These are phyloP conservation scores for Alces alces DNA, from an alignment of 2,113 vertebrate genomes.

Conservation along the genomic window DNA sequence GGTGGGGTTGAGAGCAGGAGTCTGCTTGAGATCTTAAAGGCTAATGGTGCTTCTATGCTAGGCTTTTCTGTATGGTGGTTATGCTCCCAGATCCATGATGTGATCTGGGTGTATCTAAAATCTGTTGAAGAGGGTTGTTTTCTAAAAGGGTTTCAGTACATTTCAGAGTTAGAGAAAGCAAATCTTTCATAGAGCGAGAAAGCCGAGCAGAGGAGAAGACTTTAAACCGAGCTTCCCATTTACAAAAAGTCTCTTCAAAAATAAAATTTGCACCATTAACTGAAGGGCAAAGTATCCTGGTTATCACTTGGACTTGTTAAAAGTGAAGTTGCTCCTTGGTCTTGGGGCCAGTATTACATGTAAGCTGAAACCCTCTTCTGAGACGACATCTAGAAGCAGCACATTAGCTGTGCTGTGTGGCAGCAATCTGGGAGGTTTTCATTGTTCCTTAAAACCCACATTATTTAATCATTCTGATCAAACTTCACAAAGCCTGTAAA, in stretches of 20 bases:
- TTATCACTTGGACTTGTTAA: slow-evolving; percentile 81
- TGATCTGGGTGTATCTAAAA: slow-evolving; percentile 14
- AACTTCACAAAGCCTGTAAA: slow-evolving; percentile 56
- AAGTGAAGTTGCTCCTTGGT: slow-evolving; percentile 76
- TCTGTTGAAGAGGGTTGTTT: slow-evolving; percentile 17
- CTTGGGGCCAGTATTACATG: slow-evolving; percentile 62
- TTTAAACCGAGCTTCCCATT: slow-evolving; percentile 69
- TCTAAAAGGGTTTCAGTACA: slow-evolving; percentile 26
- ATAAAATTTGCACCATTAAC: slow-evolving; percentile 78
- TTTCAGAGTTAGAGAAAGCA: slow-evolving; percentile 65
- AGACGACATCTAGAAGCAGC: slow-evolving; percentile 73
- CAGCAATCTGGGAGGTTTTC: slow-evolving; percentile 64
- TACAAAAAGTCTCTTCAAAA: slow-evolving; percentile 79
- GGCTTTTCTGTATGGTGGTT: neutral
- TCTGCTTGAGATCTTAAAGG: neutral
- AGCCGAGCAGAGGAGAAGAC: slow-evolving; percentile 62
- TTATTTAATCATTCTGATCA: slow-evolving; percentile 55
- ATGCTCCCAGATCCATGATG: neutral
- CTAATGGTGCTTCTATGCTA: neutral
- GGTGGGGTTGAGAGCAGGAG: neutral
- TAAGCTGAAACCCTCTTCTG: slow-evolving; percentile 80
- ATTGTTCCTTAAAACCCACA: slow-evolving; percentile 67
- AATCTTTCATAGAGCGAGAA: slow-evolving; percentile 66
- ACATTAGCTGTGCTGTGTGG: slow-evolving; percentile 64
- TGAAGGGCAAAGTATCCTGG: slow-evolving; percentile 73